A percentile compares a stretch with the other conserved stretches of the same genome.
Conservation (phyloP, 2,113 vertebrate species). For the Taxidea taxus region DNA sequence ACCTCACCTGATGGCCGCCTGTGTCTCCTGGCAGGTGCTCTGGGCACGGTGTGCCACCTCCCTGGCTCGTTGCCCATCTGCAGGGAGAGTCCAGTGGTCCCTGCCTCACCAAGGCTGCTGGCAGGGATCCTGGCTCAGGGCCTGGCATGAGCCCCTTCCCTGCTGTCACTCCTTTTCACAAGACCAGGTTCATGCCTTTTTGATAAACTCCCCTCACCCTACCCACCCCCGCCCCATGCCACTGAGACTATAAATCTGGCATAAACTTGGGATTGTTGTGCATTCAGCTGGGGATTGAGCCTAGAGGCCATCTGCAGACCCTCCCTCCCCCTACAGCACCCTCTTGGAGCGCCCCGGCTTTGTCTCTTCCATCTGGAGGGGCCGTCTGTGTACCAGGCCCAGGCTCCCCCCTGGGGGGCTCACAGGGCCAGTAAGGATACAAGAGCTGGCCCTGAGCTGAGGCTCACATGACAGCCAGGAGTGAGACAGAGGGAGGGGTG, state of each 20-base stretch:
- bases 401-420: neutral
- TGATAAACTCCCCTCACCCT: neutral
- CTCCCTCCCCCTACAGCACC: rapidly evolving
- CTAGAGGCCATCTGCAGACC: neutral
- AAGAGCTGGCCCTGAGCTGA: neutral
- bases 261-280: neutral
- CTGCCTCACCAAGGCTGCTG: neutral
- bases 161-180: neutral
- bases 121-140: neutral
- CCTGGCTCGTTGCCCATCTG: neutral
- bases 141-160: neutral
- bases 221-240: neutral
- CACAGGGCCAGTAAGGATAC: neutral
- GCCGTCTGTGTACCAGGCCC: neutral
- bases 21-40: neutral
- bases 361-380: neutral
- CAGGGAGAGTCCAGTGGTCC: neutral
- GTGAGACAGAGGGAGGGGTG: neutral
- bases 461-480: neutral
- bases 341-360: neutral
- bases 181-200: neutral
- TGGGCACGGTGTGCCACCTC: neutral
- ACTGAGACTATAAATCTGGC: neutral
- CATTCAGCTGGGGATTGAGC: neutral
- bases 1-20: neutral